Evolutionary conservation across 2,888 invertebrate species (phyloP).

Genomic region (Gandaritis pyraliata): DNA sequence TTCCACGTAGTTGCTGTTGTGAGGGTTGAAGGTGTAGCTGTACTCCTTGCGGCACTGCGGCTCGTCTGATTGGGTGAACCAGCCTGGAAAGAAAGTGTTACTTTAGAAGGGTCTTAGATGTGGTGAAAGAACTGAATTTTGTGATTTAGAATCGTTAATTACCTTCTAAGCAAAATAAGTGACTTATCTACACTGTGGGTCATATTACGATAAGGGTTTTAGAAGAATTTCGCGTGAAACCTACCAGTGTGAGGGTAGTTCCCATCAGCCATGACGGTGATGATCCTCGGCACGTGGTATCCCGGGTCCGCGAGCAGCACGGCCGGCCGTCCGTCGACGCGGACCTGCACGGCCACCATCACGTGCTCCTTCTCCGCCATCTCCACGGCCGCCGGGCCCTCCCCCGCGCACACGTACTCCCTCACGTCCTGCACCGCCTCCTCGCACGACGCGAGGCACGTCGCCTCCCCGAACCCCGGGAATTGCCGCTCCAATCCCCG

Average conservation of each 20-base stretch:
- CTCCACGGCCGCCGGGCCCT: conserved; percentile 83
- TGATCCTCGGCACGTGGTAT: conserved; percentile 93
- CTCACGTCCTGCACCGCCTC: conserved; percentile 88
- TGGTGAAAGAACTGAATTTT: neutral
- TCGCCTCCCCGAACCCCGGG: conserved; percentile 87
- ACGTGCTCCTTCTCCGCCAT: conserved; percentile 95
- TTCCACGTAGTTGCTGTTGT: conserved; percentile 90
- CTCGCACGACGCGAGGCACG: conserved; percentile 91
- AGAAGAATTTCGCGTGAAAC: neutral
- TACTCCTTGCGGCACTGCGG: conserved; percentile 91
- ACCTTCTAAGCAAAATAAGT: too few species aligned
- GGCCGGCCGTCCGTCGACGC: conserved; percentile 89
- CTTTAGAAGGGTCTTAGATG: neutral
- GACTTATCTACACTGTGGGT: too few species aligned
- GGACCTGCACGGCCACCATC: conserved; percentile 90
- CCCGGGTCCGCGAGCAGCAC: conserved; percentile 94
- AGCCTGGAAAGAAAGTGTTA: conserved; percentile 76
- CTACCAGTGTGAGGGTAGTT: conserved; percentile 93
- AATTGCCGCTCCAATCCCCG: conserved; percentile 85
- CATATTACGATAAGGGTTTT: neutral
- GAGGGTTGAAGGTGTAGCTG: conserved; percentile 89
- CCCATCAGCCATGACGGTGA: conserved; percentile 94
- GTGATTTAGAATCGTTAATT: neutral
- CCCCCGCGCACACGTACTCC: conserved; percentile 82
- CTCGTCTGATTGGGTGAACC: conserved; percentile 93